Base-by-base conservation (phyloP, 1,140 invertebrate species). In the Dendroctonus valens region DNA sequence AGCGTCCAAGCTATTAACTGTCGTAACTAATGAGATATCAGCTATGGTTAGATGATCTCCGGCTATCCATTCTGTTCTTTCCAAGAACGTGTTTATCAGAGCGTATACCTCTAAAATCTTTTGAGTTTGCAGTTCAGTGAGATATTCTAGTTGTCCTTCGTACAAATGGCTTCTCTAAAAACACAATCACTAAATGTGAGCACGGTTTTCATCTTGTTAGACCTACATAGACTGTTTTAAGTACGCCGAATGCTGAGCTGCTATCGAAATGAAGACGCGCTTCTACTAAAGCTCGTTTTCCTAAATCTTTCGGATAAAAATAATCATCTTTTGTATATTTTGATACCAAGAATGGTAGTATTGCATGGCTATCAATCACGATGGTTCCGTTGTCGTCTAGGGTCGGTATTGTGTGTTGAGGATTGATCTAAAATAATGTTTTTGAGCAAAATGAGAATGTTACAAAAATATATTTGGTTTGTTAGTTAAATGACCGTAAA, bases 361-460 rank as follows among this genome's bases (percentile, higher is more conserved):
- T 85, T 37, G 85, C 84, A 66, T 85, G 83, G 73, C 87, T 87
- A 70, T 84, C 84, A 74, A 78, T 82, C 48, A 84, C 69, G 54
- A 84, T 80, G 52, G 84, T 85, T 50, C 84, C 86, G 68, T 84
- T 81, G 67, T 83, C 87, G 70, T 86, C 84, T 68, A 89, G 76
- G 2, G 85, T 87, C 5, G 88, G 88, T 63, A 90, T 81, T 2
- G 85, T 86, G 65, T 89, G 87, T 71, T 87, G 84, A 14, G 86
- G 86, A 79, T 89, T 89, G 54, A 83, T 77, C 81, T 79, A 37
- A 38, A 38, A 11, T 40, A 11, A 40, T 39, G 3, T 39, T n/a
- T 51, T 55, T 55, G 2, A 55, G n/a, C 7, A 9, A 2, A 46
- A 46, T 26, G 26, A 26, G 26, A 26, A 26, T 26, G 26, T 26